Evolutionary conservation across 1,140 invertebrate species (phyloP), one percentile per base, ranked within the genome.

Genomic region (Apolygus lucorum): DNA sequence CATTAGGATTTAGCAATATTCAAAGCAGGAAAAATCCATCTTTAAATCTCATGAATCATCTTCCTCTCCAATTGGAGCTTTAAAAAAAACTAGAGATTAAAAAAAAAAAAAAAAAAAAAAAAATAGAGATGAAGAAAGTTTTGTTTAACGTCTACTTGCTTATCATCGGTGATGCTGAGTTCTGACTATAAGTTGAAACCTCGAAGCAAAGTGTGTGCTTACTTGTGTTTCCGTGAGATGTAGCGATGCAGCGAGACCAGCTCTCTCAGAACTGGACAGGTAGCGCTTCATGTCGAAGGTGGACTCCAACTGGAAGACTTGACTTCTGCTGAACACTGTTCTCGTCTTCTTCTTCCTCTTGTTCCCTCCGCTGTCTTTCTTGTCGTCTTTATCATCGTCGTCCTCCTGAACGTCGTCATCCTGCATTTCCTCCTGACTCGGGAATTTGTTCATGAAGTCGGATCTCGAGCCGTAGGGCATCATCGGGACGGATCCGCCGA

Each of bases 261-360:
- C 94, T 13, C 97, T 83, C 77, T 99, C 96, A 2, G 95, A 95
- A 71, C 93, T 96, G 69, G 94, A 98, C 25, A 99, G 83, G 78
- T 99, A 99, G 11, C 96, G 84, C 78, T 99, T 99, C 86, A 96
- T 89, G 78, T 99, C 96, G 79, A 99, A 99, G 0, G 95, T 99
- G 2, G 93, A 95, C 78, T 99, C 97, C 70, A 99, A 80, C 78
- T 98, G 96, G 78, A 97, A 99, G 0, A 99, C 95, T 79, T 92
- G 90, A 0, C 89, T 90, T 14, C 96, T 82, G 0, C 95, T 98
- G 82, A 99, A 99, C 0, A 99, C 96, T 0, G 96, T 99, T 65
- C 96, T 82, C 0, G 96, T 99, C 79, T 99, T 99, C 84, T 99
- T 99, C 84, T 99, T 99, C 63, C 96, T 83, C 78, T 94, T 93